Evolutionary conservation across 2,797 vertebrate species (phyloP).

Genomic region (Poecilia picta): DNA sequence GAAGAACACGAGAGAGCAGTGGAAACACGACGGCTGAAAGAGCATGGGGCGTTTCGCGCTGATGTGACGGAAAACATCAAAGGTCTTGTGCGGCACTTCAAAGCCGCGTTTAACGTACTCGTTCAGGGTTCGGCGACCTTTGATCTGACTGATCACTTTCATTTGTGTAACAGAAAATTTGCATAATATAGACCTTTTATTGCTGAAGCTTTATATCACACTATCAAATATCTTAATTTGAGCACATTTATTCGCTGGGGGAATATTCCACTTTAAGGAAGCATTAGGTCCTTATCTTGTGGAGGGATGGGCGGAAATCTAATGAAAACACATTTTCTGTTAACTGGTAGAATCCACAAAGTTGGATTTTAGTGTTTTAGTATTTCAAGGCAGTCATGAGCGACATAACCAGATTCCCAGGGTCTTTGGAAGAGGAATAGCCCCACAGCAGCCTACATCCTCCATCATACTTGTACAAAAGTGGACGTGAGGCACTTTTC

Average conservation of each 20-base stretch:
- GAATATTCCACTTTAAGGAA: too few species aligned
- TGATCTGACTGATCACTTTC: constrained; percentile 43
- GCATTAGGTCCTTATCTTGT: neutral
- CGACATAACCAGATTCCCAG: neutral
- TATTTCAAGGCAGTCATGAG: neutral
- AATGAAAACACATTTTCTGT: neutral
- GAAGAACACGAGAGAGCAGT: constrained; percentile 25
- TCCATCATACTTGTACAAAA: neutral
- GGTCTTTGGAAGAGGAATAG: neutral
- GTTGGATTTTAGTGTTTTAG: too few species aligned
- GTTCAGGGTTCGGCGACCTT: constrained; percentile 26
- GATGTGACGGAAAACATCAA: constrained; percentile 34
- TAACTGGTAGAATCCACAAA: neutral
- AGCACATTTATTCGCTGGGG: neutral
- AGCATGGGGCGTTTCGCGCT: constrained; percentile 11
- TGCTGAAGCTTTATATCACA: neutral
- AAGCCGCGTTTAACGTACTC: constrained; percentile 37
- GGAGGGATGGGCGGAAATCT: neutral
- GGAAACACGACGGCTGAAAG: constrained; percentile 23
- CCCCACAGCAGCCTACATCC: neutral
- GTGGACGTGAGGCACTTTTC: neutral
- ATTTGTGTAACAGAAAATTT: constrained; percentile 21
- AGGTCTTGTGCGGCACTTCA: constrained; percentile 46
- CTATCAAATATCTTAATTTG: neutral
- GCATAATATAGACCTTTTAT: neutral